Evolutionary conservation across 2,113 vertebrate species (phyloP).

Genomic region (Phyllopteryx taeniolatus): DNA sequence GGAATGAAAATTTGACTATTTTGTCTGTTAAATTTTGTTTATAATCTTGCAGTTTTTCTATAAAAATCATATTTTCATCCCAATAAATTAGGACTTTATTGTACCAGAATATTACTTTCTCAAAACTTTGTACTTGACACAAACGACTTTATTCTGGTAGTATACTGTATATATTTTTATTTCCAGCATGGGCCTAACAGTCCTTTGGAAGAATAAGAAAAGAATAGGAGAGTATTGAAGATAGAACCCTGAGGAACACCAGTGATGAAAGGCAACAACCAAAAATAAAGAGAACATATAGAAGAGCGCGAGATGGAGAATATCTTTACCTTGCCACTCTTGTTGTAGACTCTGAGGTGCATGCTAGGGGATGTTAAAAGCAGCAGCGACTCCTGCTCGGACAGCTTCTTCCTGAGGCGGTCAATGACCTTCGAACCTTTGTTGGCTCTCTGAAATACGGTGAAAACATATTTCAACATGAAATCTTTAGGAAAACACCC

Average conservation of each 20-base stretch:
- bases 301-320: not conserved
- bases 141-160: too few relatives aligned
- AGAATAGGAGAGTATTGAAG: not conserved
- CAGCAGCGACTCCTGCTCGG: slow-evolving; percentile 91
- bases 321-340: slow-evolving; percentile 86
- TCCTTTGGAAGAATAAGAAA: too few relatives aligned
- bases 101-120: too few relatives aligned
- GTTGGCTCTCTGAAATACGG: slow-evolving; percentile 82
- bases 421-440: slow-evolving; percentile 92
- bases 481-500: not conserved
- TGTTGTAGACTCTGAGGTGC: slow-evolving; percentile 88
- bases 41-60: too few relatives aligned
- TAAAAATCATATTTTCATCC: too few relatives aligned
- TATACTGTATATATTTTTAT: too few relatives aligned
- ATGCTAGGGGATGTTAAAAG: slow-evolving; percentile 91
- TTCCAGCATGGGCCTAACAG: too few relatives aligned
- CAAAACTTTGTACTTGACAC: too few relatives aligned
- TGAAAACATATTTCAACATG: not conserved
- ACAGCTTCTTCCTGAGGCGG: slow-evolving; percentile 93
- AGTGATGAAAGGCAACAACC: not conserved
- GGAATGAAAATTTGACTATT: too few relatives aligned
- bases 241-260: not conserved
- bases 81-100: too few relatives aligned
- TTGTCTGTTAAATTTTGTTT: too few relatives aligned
- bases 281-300: not conserved